Evolutionary conservation across 2,113 vertebrate species (phyloP).

Genomic region (Neofelis nebulosa): DNA sequence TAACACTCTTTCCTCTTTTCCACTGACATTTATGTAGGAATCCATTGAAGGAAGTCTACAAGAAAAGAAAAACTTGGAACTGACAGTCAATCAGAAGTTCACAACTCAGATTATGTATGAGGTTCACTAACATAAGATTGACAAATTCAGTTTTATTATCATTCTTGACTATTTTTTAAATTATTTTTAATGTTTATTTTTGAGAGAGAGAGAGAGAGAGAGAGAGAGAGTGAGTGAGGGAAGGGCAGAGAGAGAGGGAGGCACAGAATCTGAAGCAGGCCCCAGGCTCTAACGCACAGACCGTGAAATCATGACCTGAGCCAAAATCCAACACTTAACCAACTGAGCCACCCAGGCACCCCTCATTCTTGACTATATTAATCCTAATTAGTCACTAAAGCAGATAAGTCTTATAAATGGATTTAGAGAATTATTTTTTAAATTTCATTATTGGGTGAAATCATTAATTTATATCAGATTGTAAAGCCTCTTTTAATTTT

Average conservation of each 20-base stretch:
- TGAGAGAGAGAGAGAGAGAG: too few species aligned
- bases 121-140: background rate
- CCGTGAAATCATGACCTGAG: too few species aligned
- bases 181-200: too few species aligned
- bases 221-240: too few species aligned
- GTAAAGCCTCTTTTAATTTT: background rate
- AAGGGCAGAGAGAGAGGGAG: too few species aligned
- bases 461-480: background rate
- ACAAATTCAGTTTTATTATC: background rate
- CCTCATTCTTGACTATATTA: background rate
- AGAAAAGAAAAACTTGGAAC: background rate
- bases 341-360: too few species aligned
- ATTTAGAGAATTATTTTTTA: background rate
- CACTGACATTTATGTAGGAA: background rate
- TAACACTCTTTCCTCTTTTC: background rate
- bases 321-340: too few species aligned
- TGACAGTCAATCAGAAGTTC: background rate
- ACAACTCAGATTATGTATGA: background rate
- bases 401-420: background rate
- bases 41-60: background rate
- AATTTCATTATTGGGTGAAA: background rate
- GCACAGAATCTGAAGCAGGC: too few species aligned
- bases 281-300: too few species aligned
- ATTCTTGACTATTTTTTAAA: background rate
- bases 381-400: background rate